Base-by-base conservation (phyloP, 2,113 vertebrate genomes). In the Varanus komodoensis region DNA sequence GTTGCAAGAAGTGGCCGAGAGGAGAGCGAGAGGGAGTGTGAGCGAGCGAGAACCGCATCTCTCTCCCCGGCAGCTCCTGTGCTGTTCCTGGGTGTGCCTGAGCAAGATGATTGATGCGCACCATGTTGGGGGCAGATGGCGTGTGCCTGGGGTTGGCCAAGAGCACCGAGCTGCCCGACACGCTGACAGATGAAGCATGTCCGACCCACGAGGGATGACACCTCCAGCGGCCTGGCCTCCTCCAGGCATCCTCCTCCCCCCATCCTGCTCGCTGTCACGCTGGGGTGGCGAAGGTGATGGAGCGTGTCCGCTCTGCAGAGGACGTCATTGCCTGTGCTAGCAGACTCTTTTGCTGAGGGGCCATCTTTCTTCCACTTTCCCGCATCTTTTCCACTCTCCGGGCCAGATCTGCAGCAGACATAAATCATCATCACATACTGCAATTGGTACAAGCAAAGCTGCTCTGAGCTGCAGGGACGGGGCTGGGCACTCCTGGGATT, bases 251-350 rank as follows among this genome's bases (percentile, higher is more conserved):
- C 34, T 64, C 25, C 32, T 32, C 78, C 64, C n/a, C 9, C 82
- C 34, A 5, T 11, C 82, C 23, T 7, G 19, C 64, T 79, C 0
- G 19, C 86, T 88, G 90, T 44, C 15, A 89, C 86, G n/a, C 73
- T 0, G 0, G 68, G 48, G 32, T 29, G 32, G 5, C 0, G 0
- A 0, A 0, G 54, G 6, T 34, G 19, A 0, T 0, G 5, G 52
- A 90, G 83, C 0, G 0, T 73, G 80, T 89, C 91, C 0, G 0
- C 82, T 69, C 69, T 19, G 8, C 78, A 88, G 89, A 54, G 83
- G 86, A 90, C 0, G 12, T 88, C 82, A 90, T 32, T 73, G 71
- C 78, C 57, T 85, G 0, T 21, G 0, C 64, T 73, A 0, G 0
- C 50, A 0, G 0, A 69, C 54, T 82, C 29, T 68, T 84, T 6